Evolutionary conservation across 2,888 invertebrate genomes (phyloP), one percentile per base, ranked within the genome.

Genomic region (Drosophila subsilvestris): DNA sequence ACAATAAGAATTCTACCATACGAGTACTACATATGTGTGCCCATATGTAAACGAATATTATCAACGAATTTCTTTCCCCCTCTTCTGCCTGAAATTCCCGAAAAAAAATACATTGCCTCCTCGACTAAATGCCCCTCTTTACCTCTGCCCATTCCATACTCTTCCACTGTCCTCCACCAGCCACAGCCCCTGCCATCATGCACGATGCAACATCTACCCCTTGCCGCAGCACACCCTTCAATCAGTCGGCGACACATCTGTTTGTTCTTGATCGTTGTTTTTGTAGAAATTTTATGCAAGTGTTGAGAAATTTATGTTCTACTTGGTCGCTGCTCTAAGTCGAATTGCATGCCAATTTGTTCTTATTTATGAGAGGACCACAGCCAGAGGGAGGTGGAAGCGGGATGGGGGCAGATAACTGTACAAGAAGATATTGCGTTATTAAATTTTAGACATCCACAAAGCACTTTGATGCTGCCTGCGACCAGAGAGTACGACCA

Each of bases 291-390:
- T 85, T 79, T 68, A 77, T 86, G 80, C 89, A 89, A 88, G 89
- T 89, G 84, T 79, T 85, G 84, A 89, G 72, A 79, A 88, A 82
- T 85, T 89, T 88, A 85, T 85, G 88, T 75, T 70, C 83, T 83
- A 66, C 65, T 83, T 67, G 69, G 56, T 67, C 61, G 78, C 65
- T 72, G 69, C 68, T 75, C 69, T 44, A 79, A 73, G 66, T 71
- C 80, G 57, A 67, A 87, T 81, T 87, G 82, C 86, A 87, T 87
- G 82, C 82, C 82, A 83, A 83, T 88, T 83, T 88, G 75, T 56
- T 72, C 69, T 85, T 89, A 89, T 83, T 83, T 83, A 89, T 84
- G 87, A 45, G 73, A 61, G 61, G 82, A 60, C 61, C 66, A 50
- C 57, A 65, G 27, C 53, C n/a, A 37, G 37, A n/a, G 37, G 7